phyloP scores from a whole-genome alignment of 2,888 invertebrate genomes.

The Onthophagus sagittarius region DNA sequence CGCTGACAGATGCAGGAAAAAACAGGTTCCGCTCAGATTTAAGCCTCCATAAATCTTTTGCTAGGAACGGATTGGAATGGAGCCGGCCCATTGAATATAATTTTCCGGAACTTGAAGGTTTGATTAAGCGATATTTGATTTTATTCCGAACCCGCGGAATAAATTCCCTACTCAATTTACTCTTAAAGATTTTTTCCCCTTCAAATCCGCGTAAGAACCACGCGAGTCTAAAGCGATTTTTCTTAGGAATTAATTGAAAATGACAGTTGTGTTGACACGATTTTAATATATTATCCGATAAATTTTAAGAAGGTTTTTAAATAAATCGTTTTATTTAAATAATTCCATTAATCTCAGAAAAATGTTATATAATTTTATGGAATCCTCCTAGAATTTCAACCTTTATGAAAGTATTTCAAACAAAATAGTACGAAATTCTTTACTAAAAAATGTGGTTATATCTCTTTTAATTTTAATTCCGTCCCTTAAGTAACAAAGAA shows the following conservation, averaged over 20 bases:
- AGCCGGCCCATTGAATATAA: conserved; percentile 10
- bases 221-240: background rate
- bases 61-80: background rate
- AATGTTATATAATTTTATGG: too few relatives aligned
- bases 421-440: too few relatives aligned
- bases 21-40: background rate
- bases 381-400: too few relatives aligned
- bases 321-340: background rate
- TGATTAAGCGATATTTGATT: conserved; percentile 13
- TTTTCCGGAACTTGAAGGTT: conserved; percentile 5
- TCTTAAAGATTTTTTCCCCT: background rate
- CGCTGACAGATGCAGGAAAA: background rate
- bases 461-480: background rate
- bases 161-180: background rate
- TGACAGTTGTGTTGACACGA: background rate
- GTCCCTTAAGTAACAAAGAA: background rate
- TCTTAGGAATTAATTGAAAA: conserved; percentile 5
- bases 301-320: too few relatives aligned
- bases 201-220: background rate
- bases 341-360: too few relatives aligned
- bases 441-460: background rate
- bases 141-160: background rate
- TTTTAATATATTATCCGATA: background rate
- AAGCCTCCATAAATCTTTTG: conserved; percentile 5
- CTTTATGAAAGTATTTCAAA: too few relatives aligned